Evolutionary conservation across 2,797 vertebrate species (phyloP).

Genomic region (Dendrocincla fuliginosa): DNA sequence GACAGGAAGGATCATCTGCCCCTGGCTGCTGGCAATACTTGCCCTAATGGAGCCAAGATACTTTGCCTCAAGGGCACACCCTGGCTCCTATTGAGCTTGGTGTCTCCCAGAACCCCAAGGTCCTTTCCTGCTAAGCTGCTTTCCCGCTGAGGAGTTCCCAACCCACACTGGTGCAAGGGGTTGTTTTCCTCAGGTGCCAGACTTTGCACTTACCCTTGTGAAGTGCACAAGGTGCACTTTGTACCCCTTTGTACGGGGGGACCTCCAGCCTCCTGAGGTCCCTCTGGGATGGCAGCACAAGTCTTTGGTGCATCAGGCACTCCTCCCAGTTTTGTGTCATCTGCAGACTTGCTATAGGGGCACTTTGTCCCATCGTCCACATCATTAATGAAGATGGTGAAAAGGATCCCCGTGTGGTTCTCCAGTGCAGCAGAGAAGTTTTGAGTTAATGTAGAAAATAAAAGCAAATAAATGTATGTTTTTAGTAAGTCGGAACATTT

Average conservation of each 20-base stretch:
- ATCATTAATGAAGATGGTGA: neutral
- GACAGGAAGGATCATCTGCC: neutral
- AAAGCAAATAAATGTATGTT: neutral
- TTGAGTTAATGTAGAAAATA: neutral
- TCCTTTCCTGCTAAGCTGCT: neutral
- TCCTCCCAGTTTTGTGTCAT: neutral
- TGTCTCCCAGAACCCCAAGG: neutral
- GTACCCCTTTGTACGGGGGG: neutral
- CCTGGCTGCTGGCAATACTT: neutral
- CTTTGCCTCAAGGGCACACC: neutral
- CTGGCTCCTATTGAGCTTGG: neutral
- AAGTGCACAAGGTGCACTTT: neutral
- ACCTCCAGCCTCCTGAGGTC: accelerated
- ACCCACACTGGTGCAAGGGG: neutral
- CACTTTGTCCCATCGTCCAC: neutral
- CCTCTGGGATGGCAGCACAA: neutral
- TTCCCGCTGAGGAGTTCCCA: neutral
- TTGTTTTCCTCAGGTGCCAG: neutral
- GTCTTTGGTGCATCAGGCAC: accelerated
- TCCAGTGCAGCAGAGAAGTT: neutral
- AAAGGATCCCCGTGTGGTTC: neutral
- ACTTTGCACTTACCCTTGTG: neutral
- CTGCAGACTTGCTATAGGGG: neutral
- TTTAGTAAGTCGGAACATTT: neutral
- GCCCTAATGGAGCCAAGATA: neutral